A percentile compares a stretch with the other conserved stretches of the same genome.
Evolutionary conservation across 2,888 invertebrate genomes (phyloP).

Genomic region (Epinotia nisella): DNA sequence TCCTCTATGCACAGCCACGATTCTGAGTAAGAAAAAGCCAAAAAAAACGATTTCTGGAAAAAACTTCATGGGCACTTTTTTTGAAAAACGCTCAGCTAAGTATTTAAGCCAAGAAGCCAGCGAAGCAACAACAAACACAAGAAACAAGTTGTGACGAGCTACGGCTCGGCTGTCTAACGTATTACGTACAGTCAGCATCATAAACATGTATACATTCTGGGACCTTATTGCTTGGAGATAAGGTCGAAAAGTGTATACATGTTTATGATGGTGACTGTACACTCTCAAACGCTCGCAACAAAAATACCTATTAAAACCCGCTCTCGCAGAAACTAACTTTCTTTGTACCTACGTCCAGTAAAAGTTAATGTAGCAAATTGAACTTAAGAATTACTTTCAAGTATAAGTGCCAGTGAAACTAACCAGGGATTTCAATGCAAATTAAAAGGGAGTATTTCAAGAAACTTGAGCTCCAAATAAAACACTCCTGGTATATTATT

Average conservation of each 20-base stretch:
- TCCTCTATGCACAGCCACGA: too few species aligned
- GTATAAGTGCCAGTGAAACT: slow-evolving; percentile 29
- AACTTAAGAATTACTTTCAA: slow-evolving; percentile 39
- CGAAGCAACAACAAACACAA: too few species aligned
- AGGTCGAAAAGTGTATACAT: too few species aligned
- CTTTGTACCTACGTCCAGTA: slow-evolving; percentile 35
- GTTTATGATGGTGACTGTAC: too few species aligned
- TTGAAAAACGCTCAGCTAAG: too few species aligned
- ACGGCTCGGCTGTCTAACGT: neutral
- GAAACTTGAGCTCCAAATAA: slow-evolving; percentile 17
- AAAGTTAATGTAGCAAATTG: slow-evolving; percentile 44
- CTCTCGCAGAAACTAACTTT: slow-evolving; percentile 31
- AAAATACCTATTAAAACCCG: slow-evolving; percentile 34
- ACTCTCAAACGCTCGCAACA: slow-evolving; percentile 1
- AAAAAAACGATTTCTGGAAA: too few species aligned
- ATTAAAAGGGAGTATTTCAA: slow-evolving; percentile 30
- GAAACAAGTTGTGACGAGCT: slow-evolving; percentile 1
- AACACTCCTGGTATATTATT: neutral
- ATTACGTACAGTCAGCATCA: too few species aligned
- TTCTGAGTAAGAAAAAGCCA: too few species aligned
- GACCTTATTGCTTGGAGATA: too few species aligned
- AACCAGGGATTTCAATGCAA: slow-evolving; percentile 34
- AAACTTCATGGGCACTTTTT: too few species aligned
- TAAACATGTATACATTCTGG: too few species aligned
- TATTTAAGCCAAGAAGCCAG: slow-evolving; percentile 1